These are phyloP conservation scores for Thermophis baileyi DNA, from an alignment of 2,113 vertebrate genomes.

Conservation along the genomic window DNA sequence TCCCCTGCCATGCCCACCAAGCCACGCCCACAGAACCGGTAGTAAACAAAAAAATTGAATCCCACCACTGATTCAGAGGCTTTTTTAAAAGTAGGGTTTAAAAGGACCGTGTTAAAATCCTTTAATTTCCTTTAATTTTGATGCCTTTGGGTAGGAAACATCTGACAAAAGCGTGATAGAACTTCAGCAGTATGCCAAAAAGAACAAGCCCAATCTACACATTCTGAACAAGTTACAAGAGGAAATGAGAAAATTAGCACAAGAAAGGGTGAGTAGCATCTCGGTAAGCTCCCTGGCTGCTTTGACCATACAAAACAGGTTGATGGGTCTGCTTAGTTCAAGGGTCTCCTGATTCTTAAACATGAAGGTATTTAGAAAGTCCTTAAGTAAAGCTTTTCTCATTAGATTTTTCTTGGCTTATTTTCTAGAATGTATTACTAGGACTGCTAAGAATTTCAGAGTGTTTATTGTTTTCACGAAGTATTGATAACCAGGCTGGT, in stretches of 20 bases:
- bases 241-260: slow-evolving; percentile 93
- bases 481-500: no score
- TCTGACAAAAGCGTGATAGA: slow-evolving; percentile 97
- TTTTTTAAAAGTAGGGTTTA: background rate
- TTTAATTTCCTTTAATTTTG: background rate
- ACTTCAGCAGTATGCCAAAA: slow-evolving; percentile 98
- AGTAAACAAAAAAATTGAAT: no score
- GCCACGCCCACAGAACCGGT: no score
- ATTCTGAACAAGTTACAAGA: slow-evolving; percentile 97
- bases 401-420: background rate
- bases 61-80: no score
- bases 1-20: no score
- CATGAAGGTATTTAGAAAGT: background rate
- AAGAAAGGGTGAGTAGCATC: slow-evolving; percentile 80
- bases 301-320: no score
- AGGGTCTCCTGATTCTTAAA: background rate
- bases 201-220: slow-evolving; percentile 99
- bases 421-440: background rate
- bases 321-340: background rate
- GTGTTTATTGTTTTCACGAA: background rate
- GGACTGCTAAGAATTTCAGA: background rate
- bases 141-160: slow-evolving; percentile 76
- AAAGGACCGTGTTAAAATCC: background rate
- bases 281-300: background rate
- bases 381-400: background rate